These are phyloP conservation scores for Drosophila parthenogenetica DNA, from an alignment of 2,888 invertebrate genomes.

Conservation along the genomic window DNA sequence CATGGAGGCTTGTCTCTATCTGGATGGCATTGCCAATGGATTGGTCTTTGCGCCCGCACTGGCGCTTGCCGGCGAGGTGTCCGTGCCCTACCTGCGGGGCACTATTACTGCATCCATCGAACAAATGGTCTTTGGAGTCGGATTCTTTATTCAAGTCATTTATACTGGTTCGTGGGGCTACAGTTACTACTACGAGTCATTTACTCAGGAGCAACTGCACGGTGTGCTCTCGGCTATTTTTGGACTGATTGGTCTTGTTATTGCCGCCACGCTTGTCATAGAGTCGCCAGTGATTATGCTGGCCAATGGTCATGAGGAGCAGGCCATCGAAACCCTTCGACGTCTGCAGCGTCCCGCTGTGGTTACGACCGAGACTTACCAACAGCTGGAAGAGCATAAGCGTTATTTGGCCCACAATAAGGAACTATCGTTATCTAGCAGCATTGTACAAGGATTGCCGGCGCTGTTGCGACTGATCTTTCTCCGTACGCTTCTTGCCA, in stretches of 20 bases:
- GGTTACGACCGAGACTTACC: constrained; percentile 68
- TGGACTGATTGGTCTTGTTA: constrained; percentile 60
- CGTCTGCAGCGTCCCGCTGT: constrained; percentile 68
- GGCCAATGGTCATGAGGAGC: constrained; percentile 64
- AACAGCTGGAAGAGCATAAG: constrained; percentile 76
- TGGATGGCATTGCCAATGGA: constrained; percentile 81
- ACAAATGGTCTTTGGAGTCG: constrained; percentile 46
- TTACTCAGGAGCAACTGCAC: constrained; percentile 60
- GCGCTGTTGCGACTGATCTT: constrained; percentile 63
- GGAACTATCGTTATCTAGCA: constrained; percentile 42
- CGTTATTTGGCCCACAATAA: constrained; percentile 72
- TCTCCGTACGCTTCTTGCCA: constrained; percentile 67
- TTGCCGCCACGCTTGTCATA: constrained; percentile 49
- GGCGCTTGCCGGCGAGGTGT: constrained; percentile 75
- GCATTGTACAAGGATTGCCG: constrained; percentile 54
- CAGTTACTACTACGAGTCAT: background rate
- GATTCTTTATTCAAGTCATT: constrained; percentile 70
- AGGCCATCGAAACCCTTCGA: constrained; percentile 73
- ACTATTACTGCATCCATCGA: constrained; percentile 51
- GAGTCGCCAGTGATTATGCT: constrained; percentile 80
- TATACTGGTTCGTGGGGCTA: constrained; percentile 36
- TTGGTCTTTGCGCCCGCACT: constrained; percentile 74
- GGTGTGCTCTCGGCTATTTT: constrained; percentile 64
- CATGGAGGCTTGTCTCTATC: constrained; percentile 66
- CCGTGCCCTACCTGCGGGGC: constrained; percentile 68